These are phyloP conservation scores for Adrianichthys oophorus DNA, from an alignment of 2,797 vertebrate genomes.

Conservation along the genomic window DNA sequence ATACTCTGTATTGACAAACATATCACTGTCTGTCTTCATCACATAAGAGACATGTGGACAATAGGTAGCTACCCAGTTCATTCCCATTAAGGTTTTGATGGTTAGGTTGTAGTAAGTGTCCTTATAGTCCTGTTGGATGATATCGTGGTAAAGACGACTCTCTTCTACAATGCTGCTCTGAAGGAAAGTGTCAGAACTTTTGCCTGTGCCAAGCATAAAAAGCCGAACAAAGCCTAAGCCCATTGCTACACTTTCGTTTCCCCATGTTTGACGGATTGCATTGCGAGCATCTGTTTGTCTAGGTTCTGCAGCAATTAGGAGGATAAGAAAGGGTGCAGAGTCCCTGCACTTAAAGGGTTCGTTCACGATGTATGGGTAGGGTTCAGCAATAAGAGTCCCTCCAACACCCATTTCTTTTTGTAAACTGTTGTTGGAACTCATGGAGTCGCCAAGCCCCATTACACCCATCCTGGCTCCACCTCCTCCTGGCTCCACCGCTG, in stretches of 20 bases:
- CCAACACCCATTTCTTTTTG: constrained; percentile 89
- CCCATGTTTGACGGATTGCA: constrained; percentile 96
- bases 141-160: constrained; percentile 87
- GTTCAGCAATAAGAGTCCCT: constrained; percentile 83
- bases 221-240: constrained; percentile 89
- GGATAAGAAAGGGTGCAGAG: constrained; percentile 87
- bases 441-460: constrained; percentile 89
- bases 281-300: constrained; percentile 88
- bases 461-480: constrained; percentile 67
- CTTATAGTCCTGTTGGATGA: constrained; percentile 95
- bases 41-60: constrained; percentile 89
- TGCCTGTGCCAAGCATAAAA: constrained; percentile 87
- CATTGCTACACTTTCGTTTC: constrained; percentile 87
- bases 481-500: constrained; percentile 73
- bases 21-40: constrained; percentile 99
- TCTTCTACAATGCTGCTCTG: constrained; percentile 90
- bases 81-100: constrained; percentile 97
- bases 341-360: constrained; percentile 91
- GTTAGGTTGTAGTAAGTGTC: constrained; percentile 98
- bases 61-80: constrained; percentile 96
- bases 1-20: constrained; percentile 99
- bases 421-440: constrained; percentile 91
- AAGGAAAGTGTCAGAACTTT: constrained; percentile 74
- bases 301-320: constrained; percentile 92
- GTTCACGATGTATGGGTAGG: constrained; percentile 92